Evolutionary conservation across 2,797 vertebrate genomes (phyloP), one percentile per base, ranked within the genome.

Genomic region (Aplochiton taeniatus): DNA sequence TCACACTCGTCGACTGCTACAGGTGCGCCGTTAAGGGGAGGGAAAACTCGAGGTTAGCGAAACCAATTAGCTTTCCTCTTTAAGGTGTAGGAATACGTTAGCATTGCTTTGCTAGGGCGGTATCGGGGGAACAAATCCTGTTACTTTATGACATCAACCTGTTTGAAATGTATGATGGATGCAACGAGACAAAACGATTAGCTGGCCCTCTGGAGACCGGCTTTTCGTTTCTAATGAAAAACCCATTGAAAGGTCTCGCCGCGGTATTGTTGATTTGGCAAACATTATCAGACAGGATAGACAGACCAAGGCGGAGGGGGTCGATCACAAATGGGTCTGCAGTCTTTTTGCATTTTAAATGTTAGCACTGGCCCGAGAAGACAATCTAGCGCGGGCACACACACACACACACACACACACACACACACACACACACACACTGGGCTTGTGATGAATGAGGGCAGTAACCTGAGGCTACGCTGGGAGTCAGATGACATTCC

Each of bases 181-280:
- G 41, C 55, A 61, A 63, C 50, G 20, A 75, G 80, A 79, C 47
- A 46, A 51, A 54, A 52, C 63, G 65, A 67, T 72, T 56, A 63
- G 61, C 68, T 72, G 63, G 53, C 52, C 31, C 14, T 70, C 52
- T 63, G 59, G 56, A 44, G 64, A 63, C 52, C 31, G 2, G 31
- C 18, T 16, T 68, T 77, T 77, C 75, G 49, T 76, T 81, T 75
- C 64, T 69, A 44, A 70, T 72, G 66, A 75, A 62, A 31, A 62
- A 72, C 58, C 70, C 64, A 74, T 48, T 65, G 67, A 74, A 75
- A 72, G 13, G 58, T 75, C 76, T 68, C 69, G 73, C 81, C 66
- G 77, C 69, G 47, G 73, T 81, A 80, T 84, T 85, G 84, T 87
- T 80, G 76, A 85, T 82, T 75, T 77, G 60, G 72, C 76, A 85